Base-by-base conservation (phyloP, 2,113 vertebrate species). In the Cygnus atratus region DNA sequence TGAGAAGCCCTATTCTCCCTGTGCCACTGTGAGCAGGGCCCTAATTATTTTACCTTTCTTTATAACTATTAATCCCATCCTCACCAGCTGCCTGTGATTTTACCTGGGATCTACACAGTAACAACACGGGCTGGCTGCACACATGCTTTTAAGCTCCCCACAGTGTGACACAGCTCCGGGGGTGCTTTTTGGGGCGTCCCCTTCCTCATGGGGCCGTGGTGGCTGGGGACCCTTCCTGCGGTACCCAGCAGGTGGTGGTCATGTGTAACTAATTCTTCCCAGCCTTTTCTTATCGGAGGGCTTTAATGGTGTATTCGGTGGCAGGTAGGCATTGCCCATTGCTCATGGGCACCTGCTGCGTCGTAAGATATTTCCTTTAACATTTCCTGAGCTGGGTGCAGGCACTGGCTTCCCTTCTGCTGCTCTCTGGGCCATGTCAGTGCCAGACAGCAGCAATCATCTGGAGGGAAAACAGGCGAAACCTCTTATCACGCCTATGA, bases 221-320 rank as follows among this genome's bases (percentile, higher is more conserved):
- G 1, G 7, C 41, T 74, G 68, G 29, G 17, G n/a, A 16, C 58
- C 37, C 37, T 96, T 90, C 84, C 72, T 29, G 11, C 0, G 2
- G 20, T 48, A 82, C 92, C 94, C 96, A 96, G 92, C 91, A 96
- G 96, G 94, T 96, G 95, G 94, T 91, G 77, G 87, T 95, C 84
- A 92, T 79, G 95, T 91, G 87, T 79, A 95, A 91, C 52, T 29
- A 65, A 88, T 82, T 91, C 21, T 33, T 89, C 20, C 3, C 0
- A 0, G 52, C 18, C 54, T 79, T 95, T 96, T 95, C 52, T 95
- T 95, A n/a, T 96, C 74, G 87, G 96, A 92, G 91, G 94, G 24
- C 82, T 91, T 94, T 91, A 87, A 95, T 81, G 52, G 71, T 76
- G 67, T 35, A 22, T 62, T 84, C 2, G 3, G 25, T 37, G 70